phyloP scores from a whole-genome alignment of 2,797 vertebrate species.

The Numenius phaeopus region DNA sequence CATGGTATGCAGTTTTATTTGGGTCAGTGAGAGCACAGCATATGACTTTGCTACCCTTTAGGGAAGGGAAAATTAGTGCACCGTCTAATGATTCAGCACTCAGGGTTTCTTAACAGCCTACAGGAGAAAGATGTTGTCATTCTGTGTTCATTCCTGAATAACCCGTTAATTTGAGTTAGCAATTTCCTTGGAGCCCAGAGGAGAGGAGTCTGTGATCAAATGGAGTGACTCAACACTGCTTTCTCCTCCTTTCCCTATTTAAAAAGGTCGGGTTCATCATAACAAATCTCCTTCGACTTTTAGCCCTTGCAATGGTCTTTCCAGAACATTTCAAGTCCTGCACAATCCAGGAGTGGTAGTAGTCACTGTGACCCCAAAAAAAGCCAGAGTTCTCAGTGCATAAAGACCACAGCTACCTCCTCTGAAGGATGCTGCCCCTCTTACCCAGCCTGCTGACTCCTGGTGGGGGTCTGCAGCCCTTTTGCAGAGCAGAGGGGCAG shows the following conservation, averaged over 20 bases:
- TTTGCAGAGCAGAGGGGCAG: not conserved
- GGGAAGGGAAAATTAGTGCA: slow-evolving; percentile 16
- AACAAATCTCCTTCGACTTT: not conserved
- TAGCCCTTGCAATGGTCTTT: not conserved
- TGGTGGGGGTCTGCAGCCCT: not conserved
- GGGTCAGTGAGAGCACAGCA: slow-evolving; percentile 43
- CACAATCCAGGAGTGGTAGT: not conserved
- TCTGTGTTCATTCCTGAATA: slow-evolving; percentile 41
- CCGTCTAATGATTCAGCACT: slow-evolving; percentile 59
- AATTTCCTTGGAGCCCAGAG: slow-evolving; percentile 44
- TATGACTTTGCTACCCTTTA: slow-evolving; percentile 34
- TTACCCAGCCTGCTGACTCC: not conserved
- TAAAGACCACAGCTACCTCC: not conserved
- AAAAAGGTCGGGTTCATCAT: not conserved
- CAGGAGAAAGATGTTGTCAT: slow-evolving; percentile 13
- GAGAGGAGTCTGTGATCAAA: slow-evolving; percentile 26
- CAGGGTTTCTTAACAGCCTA: slow-evolving; percentile 29
- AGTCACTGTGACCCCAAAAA: not conserved
- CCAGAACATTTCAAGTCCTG: not conserved
- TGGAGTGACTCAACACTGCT: not conserved
- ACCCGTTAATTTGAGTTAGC: slow-evolving; percentile 60
- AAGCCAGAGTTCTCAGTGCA: accelerated
- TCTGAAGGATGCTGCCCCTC: not conserved
- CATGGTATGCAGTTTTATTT: slow-evolving; percentile 29
- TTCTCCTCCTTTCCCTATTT: not conserved